Evolutionary conservation across 2,888 invertebrate genomes (phyloP).

Genomic region (Eumerus sabulonum): DNA sequence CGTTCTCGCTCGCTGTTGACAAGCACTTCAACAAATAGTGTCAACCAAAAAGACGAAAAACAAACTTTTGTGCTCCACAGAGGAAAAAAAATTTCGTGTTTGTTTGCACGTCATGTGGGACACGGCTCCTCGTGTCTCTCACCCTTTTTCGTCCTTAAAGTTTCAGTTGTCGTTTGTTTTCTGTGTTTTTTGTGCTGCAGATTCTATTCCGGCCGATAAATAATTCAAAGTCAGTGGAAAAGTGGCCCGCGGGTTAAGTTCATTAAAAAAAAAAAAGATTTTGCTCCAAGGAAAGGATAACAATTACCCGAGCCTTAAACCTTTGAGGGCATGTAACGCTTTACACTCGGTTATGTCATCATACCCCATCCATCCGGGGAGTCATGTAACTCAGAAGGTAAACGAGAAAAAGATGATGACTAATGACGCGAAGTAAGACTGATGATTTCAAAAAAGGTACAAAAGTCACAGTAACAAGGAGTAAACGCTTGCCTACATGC

Average conservation of each 20-base stretch:
- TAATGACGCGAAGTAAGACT: slow-evolving; percentile 50
- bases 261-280: slow-evolving; percentile 62
- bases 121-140: too few relatives aligned
- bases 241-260: slow-evolving; percentile 65
- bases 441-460: slow-evolving; percentile 42
- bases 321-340: slow-evolving; percentile 32
- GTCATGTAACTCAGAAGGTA: background rate
- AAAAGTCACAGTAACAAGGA: slow-evolving; percentile 34
- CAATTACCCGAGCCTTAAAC: slow-evolving; percentile 54
- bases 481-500: slow-evolving; percentile 1
- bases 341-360: slow-evolving; percentile 7
- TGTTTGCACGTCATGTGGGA: slow-evolving; percentile 47
- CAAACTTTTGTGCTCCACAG: slow-evolving; percentile 51
- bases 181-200: slow-evolving; percentile 27
- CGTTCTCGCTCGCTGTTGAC: slow-evolving; percentile 49
- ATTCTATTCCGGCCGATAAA: slow-evolving; percentile 62
- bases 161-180: slow-evolving; percentile 25
- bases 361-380: background rate
- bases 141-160: background rate
- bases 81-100: slow-evolving; percentile 25
- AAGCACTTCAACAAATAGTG: slow-evolving; percentile 63
- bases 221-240: slow-evolving; percentile 65
- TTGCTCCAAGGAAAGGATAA: slow-evolving; percentile 56
- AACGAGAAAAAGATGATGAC: slow-evolving; percentile 42
- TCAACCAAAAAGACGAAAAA: slow-evolving; percentile 60